phyloP scores from a whole-genome alignment of 1,140 invertebrate genomes.

The Drosophila nannoptera region DNA sequence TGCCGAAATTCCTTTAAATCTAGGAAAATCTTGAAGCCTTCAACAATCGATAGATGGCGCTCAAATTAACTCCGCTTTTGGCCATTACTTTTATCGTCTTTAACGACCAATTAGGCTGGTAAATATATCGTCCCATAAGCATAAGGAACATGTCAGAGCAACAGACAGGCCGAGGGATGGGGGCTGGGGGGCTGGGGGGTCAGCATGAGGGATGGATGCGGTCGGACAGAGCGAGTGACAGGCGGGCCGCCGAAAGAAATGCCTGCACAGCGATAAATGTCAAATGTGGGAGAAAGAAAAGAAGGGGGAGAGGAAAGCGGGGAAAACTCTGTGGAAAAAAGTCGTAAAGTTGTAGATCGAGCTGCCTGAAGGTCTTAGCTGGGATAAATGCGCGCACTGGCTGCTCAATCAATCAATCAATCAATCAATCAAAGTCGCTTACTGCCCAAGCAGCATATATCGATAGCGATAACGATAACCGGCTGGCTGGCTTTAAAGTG shows the following conservation, averaged over 20 bases:
- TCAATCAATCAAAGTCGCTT: conserved; percentile 71
- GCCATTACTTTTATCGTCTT: conserved; percentile 52
- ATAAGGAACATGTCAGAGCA: conserved; percentile 44
- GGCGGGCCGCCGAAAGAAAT: conserved; percentile 31
- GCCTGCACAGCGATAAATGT: conserved; percentile 73
- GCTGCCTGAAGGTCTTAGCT: conserved; percentile 3
- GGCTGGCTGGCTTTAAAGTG: neutral
- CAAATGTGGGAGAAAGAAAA: conserved; percentile 51
- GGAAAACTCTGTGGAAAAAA: conserved; percentile 9
- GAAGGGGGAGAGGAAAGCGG: neutral
- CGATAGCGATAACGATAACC: conserved; percentile 54
- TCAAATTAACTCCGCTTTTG: neutral
- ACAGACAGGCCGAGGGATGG: conserved; percentile 13
- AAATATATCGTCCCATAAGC: conserved; percentile 61
- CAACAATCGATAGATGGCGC: too few relatives aligned
- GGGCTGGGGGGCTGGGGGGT: neutral
- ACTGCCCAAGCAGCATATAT: conserved; percentile 36
- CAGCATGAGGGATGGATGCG: too few relatives aligned
- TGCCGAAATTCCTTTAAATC: too few relatives aligned
- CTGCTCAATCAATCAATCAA: conserved; percentile 55
- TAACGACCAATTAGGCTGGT: conserved; percentile 75
- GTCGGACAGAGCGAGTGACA: conserved; percentile 6
- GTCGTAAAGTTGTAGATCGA: conserved; percentile 14
- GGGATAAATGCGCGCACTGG: conserved; percentile 20
- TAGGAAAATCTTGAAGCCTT: too few relatives aligned